phyloP scores from a whole-genome alignment of 1,140 invertebrate genomes.

The Lasioglossum albipes region DNA sequence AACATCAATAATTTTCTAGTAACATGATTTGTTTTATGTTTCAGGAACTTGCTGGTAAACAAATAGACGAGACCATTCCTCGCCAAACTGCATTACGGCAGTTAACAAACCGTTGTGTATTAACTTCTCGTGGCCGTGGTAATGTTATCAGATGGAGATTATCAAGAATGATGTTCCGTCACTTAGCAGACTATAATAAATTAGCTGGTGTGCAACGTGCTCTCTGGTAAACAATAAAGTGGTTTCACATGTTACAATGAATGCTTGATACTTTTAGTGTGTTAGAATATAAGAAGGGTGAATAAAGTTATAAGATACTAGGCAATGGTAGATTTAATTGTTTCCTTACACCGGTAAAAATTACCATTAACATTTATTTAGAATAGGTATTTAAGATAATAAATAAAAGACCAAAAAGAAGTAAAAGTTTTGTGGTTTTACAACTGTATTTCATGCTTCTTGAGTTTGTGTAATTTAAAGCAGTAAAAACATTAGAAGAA shows the following conservation, averaged over 20 bases:
- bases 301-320: constrained; percentile 1
- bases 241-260: neutral
- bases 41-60: constrained; percentile 20
- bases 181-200: constrained; percentile 95
- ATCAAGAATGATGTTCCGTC: constrained; percentile 92
- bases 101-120: constrained; percentile 86
- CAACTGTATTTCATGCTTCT: no score
- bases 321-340: neutral
- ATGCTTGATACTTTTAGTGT: neutral
- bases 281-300: neutral
- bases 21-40: constrained; percentile 19
- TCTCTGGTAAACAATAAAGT: constrained; percentile 84
- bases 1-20: no score
- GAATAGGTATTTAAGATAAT: no score
- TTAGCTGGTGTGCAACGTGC: constrained; percentile 92
- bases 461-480: no score
- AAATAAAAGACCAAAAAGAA: no score
- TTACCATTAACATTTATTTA: no score
- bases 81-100: constrained; percentile 85
- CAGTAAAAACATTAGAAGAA: no score
- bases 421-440: no score
- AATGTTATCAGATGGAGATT: constrained; percentile 88
- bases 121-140: constrained; percentile 90
- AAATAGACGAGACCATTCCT: constrained; percentile 82
- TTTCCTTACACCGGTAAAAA: neutral